Base-by-base conservation (phyloP, 2,797 vertebrate species). In the Periparus ater region DNA sequence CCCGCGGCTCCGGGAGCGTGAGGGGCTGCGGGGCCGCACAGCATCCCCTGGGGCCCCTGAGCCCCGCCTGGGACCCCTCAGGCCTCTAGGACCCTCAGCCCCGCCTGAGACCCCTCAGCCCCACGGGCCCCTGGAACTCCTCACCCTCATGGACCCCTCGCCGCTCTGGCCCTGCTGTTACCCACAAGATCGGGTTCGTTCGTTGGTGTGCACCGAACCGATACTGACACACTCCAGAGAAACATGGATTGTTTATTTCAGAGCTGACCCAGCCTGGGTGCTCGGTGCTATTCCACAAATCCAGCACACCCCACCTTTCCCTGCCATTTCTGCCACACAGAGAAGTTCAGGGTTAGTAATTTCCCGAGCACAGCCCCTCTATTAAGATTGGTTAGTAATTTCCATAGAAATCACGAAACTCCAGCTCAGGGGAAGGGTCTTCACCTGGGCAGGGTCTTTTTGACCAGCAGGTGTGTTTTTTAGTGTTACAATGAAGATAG, bases 161-260 rank as follows among this genome's bases (percentile, higher is more conserved):
- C 7, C 0, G 2, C 65, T 22, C 38, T 4, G 79, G 51, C 14
- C 17, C 42, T 78, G 61, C n/a, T 38, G 62, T 26, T 32, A 7
- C 42, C 42, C 62, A 17, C 51, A 26, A 30, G 55, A 32, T 10
- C 2, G 4, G 13, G n/a, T 30, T 45, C 1, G 8, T 25, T 25
- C 32, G 12, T 14, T 29, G 16, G 9, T 34, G 7, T 22, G 38
- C 48, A 9, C 25, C 0, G 3, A 53, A 32, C 48, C 1, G 7
- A 44, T 6, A 5, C 21, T 32, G 61, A 19, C n/a, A 20, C 21
- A 2, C 61, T 32, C 11, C 51, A 47, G 13, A 32, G 40, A 32
- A 9, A 66, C 8, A 5, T 1, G 1, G 13, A 17, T 26, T 32
- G 17, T 38, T 66, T 32, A 21, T 55, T 47, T 13, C 76, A 55